A percentile compares a stretch with the other conserved stretches of the same genome.
These are phyloP conservation scores for Mylabris phalerata DNA, from an alignment of 1,140 invertebrate species.

Conservation along the genomic window DNA sequence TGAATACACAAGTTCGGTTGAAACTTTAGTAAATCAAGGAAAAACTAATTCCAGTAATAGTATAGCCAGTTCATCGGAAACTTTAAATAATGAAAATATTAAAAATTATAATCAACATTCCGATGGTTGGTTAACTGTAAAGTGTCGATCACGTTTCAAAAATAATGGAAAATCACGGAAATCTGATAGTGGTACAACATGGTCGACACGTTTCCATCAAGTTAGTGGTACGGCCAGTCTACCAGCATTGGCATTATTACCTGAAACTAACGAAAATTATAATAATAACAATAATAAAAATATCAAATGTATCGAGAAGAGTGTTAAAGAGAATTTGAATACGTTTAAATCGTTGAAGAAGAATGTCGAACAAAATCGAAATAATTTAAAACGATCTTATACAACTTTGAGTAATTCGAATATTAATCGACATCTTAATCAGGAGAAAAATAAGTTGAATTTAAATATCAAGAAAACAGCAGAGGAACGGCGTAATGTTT, in stretches of 20 bases:
- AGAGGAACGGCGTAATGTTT: conserved; percentile 17
- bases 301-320: conserved; percentile 36
- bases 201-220: conserved; percentile 59
- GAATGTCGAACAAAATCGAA: conserved; percentile 34
- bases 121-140: conserved; percentile 61
- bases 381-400: conserved; percentile 24
- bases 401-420: conserved; percentile 30
- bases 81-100: conserved; percentile 45
- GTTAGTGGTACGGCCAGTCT: conserved; percentile 60
- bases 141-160: conserved; percentile 49
- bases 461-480: conserved; percentile 31
- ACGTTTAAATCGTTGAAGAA: conserved; percentile 46
- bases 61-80: conserved; percentile 52
- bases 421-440: conserved; percentile 21
- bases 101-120: conserved; percentile 46
- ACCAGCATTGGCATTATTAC: conserved; percentile 50
- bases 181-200: conserved; percentile 46
- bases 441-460: conserved; percentile 34
- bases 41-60: conserved; percentile 46
- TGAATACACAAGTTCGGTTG: conserved; percentile 44
- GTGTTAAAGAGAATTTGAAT: conserved; percentile 40
- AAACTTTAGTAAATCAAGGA: conserved; percentile 49
- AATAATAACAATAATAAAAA: conserved; percentile 18
- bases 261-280: conserved; percentile 38
- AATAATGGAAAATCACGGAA: conserved; percentile 34